A percentile compares a stretch with the other conserved stretches of the same genome.
phyloP scores from a whole-genome alignment of 2,888 invertebrate species.

The Notodonta dromedarius region DNA sequence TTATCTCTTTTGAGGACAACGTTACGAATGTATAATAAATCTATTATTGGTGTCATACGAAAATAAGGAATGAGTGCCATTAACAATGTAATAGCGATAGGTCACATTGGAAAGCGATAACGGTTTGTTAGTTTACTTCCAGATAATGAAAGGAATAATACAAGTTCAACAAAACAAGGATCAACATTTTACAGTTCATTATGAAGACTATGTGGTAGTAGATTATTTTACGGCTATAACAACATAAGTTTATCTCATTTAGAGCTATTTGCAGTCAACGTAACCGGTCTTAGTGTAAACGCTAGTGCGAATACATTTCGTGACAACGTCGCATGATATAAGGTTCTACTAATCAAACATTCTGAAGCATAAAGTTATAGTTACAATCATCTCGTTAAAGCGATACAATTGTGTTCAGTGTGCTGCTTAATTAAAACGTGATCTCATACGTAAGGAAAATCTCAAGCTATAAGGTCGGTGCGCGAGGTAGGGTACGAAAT shows the following conservation, averaged over 20 bases:
- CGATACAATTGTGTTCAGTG: neutral
- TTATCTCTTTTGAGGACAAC: conserved; percentile 46
- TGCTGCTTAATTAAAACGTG: conserved; percentile 11
- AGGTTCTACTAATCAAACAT: neutral
- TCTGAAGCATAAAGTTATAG: neutral
- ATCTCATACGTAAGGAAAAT: conserved; percentile 42
- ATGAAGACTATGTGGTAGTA: conserved; percentile 20
- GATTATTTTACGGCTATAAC: conserved; percentile 47
- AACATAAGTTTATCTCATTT: conserved; percentile 50
- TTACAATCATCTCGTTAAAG: neutral
- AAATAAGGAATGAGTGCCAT: conserved; percentile 7
- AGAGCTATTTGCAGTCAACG: conserved; percentile 39
- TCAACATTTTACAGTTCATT: neutral
- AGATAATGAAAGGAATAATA: neutral
- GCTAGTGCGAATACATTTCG: neutral
- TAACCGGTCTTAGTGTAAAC: conserved; percentile 28
- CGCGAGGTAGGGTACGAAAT: conserved; percentile 36
- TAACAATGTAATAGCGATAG: conserved; percentile 18
- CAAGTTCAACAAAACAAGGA: neutral
- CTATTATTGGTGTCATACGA: conserved; percentile 40
- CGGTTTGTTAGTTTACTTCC: neutral
- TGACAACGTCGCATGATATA: neutral
- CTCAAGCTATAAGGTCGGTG: conserved; percentile 39
- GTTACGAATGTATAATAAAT: conserved; percentile 52
- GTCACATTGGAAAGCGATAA: neutral